These are phyloP conservation scores for Mycalesis mineus DNA, from an alignment of 2,888 invertebrate genomes.

Conservation along the genomic window DNA sequence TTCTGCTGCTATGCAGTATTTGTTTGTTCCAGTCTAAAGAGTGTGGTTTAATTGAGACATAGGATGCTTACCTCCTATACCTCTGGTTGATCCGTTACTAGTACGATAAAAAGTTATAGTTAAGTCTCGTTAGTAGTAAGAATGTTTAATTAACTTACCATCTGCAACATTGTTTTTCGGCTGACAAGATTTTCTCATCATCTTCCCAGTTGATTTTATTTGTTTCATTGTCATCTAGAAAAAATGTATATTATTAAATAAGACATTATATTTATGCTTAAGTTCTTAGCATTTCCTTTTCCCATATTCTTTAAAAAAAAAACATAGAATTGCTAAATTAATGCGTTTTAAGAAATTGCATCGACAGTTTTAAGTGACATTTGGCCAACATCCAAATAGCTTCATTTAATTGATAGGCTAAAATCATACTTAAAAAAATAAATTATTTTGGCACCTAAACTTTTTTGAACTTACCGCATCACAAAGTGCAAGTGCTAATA, in stretches of 20 bases:
- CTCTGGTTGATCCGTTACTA: too few species aligned
- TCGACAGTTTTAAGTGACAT: too few species aligned
- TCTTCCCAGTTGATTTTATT: constrained; percentile 78
- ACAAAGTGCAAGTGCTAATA: constrained; percentile 45
- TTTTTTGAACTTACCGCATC: constrained; percentile 52
- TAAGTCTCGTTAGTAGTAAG: background rate
- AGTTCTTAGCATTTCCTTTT: background rate
- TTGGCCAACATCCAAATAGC: too few species aligned
- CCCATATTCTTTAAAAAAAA: too few species aligned
- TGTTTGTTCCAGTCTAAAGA: too few species aligned
- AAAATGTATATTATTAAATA: background rate
- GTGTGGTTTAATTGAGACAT: too few species aligned
- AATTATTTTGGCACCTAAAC: background rate
- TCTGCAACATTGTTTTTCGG: constrained; percentile 79
- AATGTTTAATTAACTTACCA: constrained; percentile 62
- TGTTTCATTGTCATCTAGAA: constrained; percentile 80
- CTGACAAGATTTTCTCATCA: constrained; percentile 81
- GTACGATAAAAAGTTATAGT: too few species aligned
- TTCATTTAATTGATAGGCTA: background rate
- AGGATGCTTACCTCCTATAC: too few species aligned
- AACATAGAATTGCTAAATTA: too few species aligned
- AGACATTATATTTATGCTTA: too few species aligned
- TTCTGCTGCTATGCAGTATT: too few species aligned
- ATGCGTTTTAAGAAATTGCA: too few species aligned
- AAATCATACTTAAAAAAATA: background rate